Evolutionary conservation across 2,888 invertebrate genomes (phyloP).

Genomic region (Strigamia maritima): DNA sequence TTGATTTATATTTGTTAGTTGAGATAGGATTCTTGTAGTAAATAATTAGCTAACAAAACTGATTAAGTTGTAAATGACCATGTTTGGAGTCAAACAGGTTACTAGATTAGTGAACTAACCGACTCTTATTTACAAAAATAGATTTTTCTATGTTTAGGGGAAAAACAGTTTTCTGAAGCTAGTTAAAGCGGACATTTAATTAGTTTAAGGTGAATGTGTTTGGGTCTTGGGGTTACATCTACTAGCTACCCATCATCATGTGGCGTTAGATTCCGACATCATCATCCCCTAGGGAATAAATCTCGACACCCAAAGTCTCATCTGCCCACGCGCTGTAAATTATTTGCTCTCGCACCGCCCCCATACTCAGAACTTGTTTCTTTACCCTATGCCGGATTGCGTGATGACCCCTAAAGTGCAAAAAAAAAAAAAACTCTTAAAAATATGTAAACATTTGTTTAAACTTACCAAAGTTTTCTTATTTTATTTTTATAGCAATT

Average conservation of each 20-base stretch:
- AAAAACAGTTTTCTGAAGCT: neutral
- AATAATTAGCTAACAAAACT: too few species aligned
- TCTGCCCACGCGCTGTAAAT: neutral
- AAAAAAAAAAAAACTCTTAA: neutral
- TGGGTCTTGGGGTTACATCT: neutral
- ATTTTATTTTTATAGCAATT: neutral
- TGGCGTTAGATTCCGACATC: neutral
- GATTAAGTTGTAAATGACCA: too few species aligned
- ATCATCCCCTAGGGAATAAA: neutral
- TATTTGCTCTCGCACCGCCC: neutral
- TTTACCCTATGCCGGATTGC: neutral
- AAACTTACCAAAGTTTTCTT: neutral
- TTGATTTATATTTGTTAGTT: too few species aligned
- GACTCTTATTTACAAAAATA: neutral
- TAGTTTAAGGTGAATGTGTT: neutral
- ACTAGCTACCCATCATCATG: neutral
- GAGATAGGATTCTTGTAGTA: too few species aligned
- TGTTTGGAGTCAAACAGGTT: too few species aligned
- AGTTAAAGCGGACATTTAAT: neutral
- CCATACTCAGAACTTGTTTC: neutral
- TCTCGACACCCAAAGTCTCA: neutral
- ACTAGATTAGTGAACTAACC: too few species aligned
- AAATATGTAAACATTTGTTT: neutral
- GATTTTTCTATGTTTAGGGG: neutral
- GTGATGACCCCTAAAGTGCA: neutral